Evolutionary conservation across 2,888 invertebrate species (phyloP), one percentile per base, ranked within the genome.

Genomic region (Palloptera scutellata): DNA sequence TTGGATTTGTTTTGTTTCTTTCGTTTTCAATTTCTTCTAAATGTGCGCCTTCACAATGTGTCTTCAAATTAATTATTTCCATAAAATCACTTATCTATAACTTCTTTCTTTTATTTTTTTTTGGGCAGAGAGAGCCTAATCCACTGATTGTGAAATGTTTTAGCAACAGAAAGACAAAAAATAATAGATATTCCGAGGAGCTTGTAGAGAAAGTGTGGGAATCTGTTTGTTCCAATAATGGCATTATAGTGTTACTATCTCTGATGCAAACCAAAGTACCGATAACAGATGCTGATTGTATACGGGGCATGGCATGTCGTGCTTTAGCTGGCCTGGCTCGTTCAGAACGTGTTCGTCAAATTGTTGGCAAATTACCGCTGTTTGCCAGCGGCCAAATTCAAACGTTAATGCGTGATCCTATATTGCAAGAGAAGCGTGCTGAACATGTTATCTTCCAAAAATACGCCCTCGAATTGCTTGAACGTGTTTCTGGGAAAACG

Each of bases 381-480:
- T 96, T 98, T 84, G 94, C 94, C 64, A 93, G 92, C 78, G 96
- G 96, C 13, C 95, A 96, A 83, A 89, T 98, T 78, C 97, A 97
- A 86, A 89, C 93, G 89, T 86, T 98, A 65, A 97, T 98, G 95
- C 92, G 95, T 64, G 97, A 98, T 85, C 98, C 98, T 12, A 95
- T 99, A 70, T 87, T 98, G 1, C 97, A 97, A 86, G 98, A 99
- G 85, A 97, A 97, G 84, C 88, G 97, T 0, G 92, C 93, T 73
- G 97, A 98, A 78, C 98, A 99, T 85, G 94, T 96, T 0, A 91
- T 92, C 84, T 99, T 99, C 84, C 97, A 97, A 85, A 95, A 95
- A 79, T 95, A 96, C 83, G 97, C 97, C 0, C 85, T 95, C 12
- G 94, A 96, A 78, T 85, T 99, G 51, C 88, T 99, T 69, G 96